Conservation (phyloP, 2,113 vertebrate genomes). For the Paramormyrops kingsleyae region DNA sequence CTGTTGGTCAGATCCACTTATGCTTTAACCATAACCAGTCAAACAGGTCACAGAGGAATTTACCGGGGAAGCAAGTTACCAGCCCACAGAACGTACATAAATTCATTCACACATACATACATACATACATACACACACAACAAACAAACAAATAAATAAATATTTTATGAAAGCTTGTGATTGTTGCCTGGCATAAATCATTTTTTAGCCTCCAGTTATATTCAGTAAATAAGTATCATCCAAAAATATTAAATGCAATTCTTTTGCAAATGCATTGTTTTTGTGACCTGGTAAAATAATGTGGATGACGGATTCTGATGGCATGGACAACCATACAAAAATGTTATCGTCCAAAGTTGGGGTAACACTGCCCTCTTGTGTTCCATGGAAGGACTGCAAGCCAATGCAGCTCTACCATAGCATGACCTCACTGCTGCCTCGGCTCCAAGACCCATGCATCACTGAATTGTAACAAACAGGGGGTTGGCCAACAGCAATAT, state of each 20-base stretch:
- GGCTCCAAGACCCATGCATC: not conserved
- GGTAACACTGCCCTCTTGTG: constrained; percentile 61
- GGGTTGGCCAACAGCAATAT: not conserved
- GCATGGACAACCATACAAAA: not conserved
- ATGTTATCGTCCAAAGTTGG: constrained; percentile 26
- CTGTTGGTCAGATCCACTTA: not conserved
- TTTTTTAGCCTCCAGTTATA: not conserved
- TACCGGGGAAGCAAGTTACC: not conserved
- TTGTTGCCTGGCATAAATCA: not conserved
- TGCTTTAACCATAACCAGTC: not conserved
- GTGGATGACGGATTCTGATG: not conserved
- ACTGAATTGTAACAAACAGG: not conserved
- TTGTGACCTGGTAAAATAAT: not conserved
- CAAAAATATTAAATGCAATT: not conserved
- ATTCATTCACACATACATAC: too few relatives aligned
- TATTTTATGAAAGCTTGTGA: not conserved
- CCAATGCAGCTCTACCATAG: not conserved
- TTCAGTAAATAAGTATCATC: not conserved
- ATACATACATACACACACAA: not conserved
- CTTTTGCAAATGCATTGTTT: not conserved
- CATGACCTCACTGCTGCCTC: not conserved
- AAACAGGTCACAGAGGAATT: not conserved
- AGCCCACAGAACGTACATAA: not conserved
- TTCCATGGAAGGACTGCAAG: constrained; percentile 12
- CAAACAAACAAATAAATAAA: not conserved